Conservation (phyloP, 2,797 vertebrate genomes). For the Mormyrus hasselquistii region DNA sequence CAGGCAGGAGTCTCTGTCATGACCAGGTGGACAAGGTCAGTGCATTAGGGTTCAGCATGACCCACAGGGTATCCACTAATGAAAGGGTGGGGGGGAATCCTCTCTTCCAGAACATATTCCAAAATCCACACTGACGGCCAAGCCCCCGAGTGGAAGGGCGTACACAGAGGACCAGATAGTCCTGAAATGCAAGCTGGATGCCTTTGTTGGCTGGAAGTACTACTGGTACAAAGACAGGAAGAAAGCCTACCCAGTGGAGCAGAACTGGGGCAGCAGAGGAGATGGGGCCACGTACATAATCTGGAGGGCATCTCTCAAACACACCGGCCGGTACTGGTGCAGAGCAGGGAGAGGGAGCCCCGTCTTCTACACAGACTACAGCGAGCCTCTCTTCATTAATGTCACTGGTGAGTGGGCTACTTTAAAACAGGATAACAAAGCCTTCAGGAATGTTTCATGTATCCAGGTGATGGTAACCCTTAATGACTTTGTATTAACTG, state of each 20-base stretch:
- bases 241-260: slow-evolving; percentile 1
- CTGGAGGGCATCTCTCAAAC: neutral
- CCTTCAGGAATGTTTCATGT: neutral
- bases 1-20: neutral
- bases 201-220: slow-evolving; percentile 14
- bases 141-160: neutral
- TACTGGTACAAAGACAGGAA: slow-evolving; percentile 26
- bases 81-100: neutral
- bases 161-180: neutral
- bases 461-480: neutral
- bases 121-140: neutral
- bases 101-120: neutral
- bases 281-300: slow-evolving; percentile 10
- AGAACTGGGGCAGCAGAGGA: slow-evolving; percentile 13
- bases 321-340: slow-evolving; percentile 29
- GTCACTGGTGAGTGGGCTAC: slow-evolving; percentile 1
- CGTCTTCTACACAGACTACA: slow-evolving; percentile 29
- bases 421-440: neutral
- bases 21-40: neutral
- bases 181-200: neutral
- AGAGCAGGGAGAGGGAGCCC: slow-evolving; percentile 33
- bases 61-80: neutral
- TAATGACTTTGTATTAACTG: neutral
- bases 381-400: slow-evolving; percentile 25
- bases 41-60: neutral